These are phyloP conservation scores for Papilio gigon DNA, from an alignment of 2,888 invertebrate species.

Conservation along the genomic window DNA sequence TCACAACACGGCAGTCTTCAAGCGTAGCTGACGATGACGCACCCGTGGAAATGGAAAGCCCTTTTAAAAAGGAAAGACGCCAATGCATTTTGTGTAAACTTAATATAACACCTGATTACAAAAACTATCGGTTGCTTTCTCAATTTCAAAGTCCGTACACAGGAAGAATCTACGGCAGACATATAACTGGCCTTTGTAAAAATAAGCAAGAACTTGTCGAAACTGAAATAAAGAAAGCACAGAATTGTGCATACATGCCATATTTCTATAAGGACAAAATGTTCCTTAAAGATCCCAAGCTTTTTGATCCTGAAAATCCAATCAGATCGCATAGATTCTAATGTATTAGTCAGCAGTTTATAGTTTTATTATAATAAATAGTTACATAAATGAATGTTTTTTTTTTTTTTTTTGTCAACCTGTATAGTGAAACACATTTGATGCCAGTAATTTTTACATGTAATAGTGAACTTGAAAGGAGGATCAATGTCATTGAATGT, in stretches of 20 bases:
- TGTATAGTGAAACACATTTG: no score
- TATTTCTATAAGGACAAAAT: slow-evolving; percentile 89
- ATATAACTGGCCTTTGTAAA: slow-evolving; percentile 96
- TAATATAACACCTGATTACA: slow-evolving; percentile 92
- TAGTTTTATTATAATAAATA: slow-evolving; percentile 33
- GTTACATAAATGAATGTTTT: slow-evolving; percentile 14
- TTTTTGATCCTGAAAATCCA: slow-evolving; percentile 95
- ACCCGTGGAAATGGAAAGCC: slow-evolving; percentile 87
- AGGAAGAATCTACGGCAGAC: slow-evolving; percentile 94
- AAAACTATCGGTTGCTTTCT: slow-evolving; percentile 94
- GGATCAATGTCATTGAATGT: no score
- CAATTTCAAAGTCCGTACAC: slow-evolving; percentile 98
- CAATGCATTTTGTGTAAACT: slow-evolving; percentile 92
- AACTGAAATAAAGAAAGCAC: slow-evolving; percentile 88
- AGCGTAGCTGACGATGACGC: slow-evolving; percentile 61
- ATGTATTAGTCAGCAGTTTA: slow-evolving; percentile 44
- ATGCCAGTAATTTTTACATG: no score
- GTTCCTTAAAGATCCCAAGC: slow-evolving; percentile 92
- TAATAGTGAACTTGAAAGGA: no score
- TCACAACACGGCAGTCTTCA: slow-evolving; percentile 54
- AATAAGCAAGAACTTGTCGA: slow-evolving; percentile 89
- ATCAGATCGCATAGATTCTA: slow-evolving; percentile 90
- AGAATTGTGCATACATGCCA: slow-evolving; percentile 91
- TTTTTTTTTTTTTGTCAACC: neutral
- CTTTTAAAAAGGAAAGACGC: slow-evolving; percentile 87